A percentile compares a stretch with the other conserved stretches of the same genome.
Conservation (phyloP, 92 coral and sea anemone genomes). For the Palythoa heliodiscus region DNA sequence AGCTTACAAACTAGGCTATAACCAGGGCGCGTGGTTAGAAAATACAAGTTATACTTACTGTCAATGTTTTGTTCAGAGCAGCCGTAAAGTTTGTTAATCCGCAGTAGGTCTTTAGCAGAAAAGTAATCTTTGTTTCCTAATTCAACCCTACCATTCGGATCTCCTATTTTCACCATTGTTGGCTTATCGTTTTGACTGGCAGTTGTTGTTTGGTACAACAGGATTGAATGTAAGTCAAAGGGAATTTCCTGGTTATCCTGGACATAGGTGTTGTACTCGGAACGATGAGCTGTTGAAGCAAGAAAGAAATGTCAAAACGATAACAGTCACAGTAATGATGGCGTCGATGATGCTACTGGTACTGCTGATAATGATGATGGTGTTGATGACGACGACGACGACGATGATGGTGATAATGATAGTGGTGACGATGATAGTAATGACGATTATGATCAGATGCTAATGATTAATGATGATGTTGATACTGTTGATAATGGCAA, state of each 20-base stretch:
- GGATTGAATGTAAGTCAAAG: background rate
- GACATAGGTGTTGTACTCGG: conserved; percentile 1
- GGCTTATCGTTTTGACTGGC: background rate
- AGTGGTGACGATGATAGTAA: background rate
- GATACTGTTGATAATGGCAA: background rate
- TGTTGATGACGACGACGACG: background rate
- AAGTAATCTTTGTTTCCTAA: conserved; percentile 34
- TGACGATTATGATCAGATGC: background rate
- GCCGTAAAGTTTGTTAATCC: conserved; percentile 16
- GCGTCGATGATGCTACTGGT: background rate
- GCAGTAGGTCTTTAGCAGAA: conserved; percentile 15
- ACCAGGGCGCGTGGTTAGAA: background rate
- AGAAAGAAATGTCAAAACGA: background rate
- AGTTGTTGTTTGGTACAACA: conserved; percentile 13
- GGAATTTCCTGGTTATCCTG: background rate
- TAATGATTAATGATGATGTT: background rate
- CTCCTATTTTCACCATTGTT: conserved; percentile 23
- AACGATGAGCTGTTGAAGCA: background rate
- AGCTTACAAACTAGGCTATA: no score
- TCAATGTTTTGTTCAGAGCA: conserved; percentile 25
- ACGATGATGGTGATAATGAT: background rate
- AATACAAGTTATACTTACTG: conserved; percentile 14
- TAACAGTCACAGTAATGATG: background rate
- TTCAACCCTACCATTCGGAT: background rate
- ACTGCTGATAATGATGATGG: background rate